A percentile compares a stretch with the other conserved stretches of the same genome.
phyloP scores from a whole-genome alignment of 2,113 vertebrate genomes.

The Uropsilus gracilis region DNA sequence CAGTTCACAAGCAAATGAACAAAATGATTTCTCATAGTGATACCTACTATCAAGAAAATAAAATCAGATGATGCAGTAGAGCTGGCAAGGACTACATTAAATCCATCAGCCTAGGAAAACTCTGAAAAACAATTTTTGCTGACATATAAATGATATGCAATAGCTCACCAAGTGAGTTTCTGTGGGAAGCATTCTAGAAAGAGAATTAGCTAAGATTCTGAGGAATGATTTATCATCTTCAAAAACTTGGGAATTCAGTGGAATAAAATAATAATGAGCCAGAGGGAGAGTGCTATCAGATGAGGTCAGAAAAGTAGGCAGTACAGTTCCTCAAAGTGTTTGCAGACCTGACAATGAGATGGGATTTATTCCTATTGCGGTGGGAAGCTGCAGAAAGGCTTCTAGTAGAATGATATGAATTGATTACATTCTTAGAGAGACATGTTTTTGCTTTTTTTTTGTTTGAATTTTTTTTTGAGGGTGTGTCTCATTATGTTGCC shows the following conservation, averaged over 20 bases:
- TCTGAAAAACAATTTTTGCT: conserved; percentile 5
- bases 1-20: not conserved
- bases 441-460: not conserved
- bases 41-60: not conserved
- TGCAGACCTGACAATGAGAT: not conserved
- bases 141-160: not conserved
- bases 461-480: too few relatives aligned
- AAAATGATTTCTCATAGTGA: not conserved
- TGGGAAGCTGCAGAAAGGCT: not conserved
- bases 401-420: not conserved
- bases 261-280: not conserved
- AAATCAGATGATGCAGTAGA: not conserved
- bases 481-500: too few relatives aligned
- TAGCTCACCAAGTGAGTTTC: not conserved
- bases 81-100: not conserved
- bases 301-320: not conserved
- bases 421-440: not conserved
- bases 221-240: not conserved
- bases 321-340: not conserved
- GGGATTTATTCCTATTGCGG: not conserved
- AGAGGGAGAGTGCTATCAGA: not conserved
- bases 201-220: not conserved
- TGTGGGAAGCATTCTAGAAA: not conserved
- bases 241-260: not conserved
- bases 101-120: not conserved